These are phyloP conservation scores for Campoletis sonorensis DNA, from an alignment of 1,140 invertebrate genomes.

Conservation along the genomic window DNA sequence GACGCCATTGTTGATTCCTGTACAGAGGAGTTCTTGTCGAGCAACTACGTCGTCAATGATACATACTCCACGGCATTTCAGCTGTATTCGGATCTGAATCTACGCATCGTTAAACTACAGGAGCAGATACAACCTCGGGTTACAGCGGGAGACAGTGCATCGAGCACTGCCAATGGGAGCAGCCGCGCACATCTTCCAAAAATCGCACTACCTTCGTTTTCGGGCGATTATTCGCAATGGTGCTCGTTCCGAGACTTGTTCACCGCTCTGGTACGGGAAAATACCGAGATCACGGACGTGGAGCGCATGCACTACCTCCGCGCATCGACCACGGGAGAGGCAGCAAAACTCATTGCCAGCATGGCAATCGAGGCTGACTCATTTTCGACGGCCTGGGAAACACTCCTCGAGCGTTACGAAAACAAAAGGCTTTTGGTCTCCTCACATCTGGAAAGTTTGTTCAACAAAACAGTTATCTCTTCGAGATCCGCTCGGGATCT, in stretches of 20 bases:
- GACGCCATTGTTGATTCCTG: no score
- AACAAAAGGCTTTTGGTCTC: conserved; percentile 9
- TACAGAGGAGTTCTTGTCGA: no score
- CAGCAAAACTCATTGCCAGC: background rate
- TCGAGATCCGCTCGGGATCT: background rate
- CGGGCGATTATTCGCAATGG: background rate
- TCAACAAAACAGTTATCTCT: background rate
- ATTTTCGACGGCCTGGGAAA: background rate
- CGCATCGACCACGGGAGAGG: background rate
- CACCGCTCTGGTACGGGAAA: background rate
- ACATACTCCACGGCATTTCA: no score
- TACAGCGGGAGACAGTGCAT: no score
- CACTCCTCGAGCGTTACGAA: background rate
- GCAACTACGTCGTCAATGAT: no score
- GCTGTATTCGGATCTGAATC: no score
- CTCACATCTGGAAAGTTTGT: background rate
- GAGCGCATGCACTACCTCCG: background rate
- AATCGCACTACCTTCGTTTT: background rate
- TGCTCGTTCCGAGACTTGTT: background rate
- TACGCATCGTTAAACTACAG: no score
- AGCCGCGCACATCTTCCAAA: no score
- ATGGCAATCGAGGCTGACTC: background rate
- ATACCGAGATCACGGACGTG: background rate
- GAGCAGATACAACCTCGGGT: no score
- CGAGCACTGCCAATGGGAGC: no score